Evolutionary conservation across 2,797 vertebrate genomes (phyloP), one percentile per base, ranked within the genome.

Genomic region (Iguana delicatissima): DNA sequence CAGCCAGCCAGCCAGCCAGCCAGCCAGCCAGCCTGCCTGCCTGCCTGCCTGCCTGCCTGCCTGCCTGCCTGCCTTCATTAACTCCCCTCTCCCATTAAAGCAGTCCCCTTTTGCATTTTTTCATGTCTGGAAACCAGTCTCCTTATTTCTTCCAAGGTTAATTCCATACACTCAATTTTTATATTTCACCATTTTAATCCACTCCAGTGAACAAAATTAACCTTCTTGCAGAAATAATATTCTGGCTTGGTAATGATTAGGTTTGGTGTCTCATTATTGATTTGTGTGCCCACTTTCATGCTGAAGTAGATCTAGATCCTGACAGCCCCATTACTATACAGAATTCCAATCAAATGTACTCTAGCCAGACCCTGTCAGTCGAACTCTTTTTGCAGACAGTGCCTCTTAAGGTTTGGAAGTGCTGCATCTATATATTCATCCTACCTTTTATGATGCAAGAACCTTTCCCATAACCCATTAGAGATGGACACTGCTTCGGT

Each of bases 211-310:
- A 93, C 93, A 96, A 94, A 97, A 96, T 94, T 95, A 96, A 94
- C 92, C 94, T 95, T 93, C 95, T 94, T 69, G n/a, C 89, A 94
- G 91, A 91, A 96, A 82, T 87, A 89, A 79, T 86, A 52, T 94
- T 96, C 93, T 84, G 86, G 85, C 92, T 95, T 95, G 93, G 93
- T 96, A 95, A 95, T 96, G 89, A 95, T 96, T 96, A 96, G 93
- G 97, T 96, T 95, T 96, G 93, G 91, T 95, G 91, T 94, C 95
- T 94, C 92, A 62, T 96, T 97, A 97, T 95, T 96, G 96, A 97
- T 97, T 96, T 96, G 94, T 94, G 92, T 92, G 93, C 94, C 88
- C 92, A 89, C 91, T 93, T 96, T 96, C 91, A 90, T 90, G 90
- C 92, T 94, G 91, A 96, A 96, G 92, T 95, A 96, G 93, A 96